Percentiles rank a stretch among this genome's conserved stretches.
Conservation (phyloP, 2,888 invertebrate genomes). For the Platycheirus rosarum region DNA sequence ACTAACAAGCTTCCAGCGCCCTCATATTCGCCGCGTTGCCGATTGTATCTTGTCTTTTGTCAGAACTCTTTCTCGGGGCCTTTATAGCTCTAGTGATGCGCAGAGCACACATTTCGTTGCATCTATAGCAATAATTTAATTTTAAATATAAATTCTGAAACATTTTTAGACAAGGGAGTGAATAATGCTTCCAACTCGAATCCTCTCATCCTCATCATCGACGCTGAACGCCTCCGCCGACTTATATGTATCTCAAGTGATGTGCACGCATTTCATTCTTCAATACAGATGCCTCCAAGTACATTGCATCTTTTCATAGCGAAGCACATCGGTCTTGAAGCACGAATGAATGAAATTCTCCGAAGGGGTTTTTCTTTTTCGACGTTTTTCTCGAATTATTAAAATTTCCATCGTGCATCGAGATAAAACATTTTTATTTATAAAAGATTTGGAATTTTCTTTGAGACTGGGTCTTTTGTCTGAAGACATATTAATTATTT, state of each 20-base stretch:
- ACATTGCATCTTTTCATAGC: too few relatives aligned
- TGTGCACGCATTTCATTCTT: slow-evolving; percentile 40
- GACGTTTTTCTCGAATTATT: slow-evolving; percentile 14
- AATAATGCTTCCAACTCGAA: slow-evolving; percentile 50
- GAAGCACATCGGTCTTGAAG: neutral
- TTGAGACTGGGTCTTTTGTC: slow-evolving; percentile 57
- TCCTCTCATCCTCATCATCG: slow-evolving; percentile 1
- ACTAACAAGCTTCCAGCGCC: slow-evolving; percentile 68
- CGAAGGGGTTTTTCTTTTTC: slow-evolving; percentile 49
- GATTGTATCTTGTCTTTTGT: too few relatives aligned
- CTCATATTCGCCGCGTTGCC: slow-evolving; percentile 48
- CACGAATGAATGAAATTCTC: slow-evolving; percentile 65
- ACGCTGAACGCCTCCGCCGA: neutral
- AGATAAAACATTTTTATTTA: slow-evolving; percentile 47
- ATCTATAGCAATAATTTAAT: slow-evolving; percentile 57
- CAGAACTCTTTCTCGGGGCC: slow-evolving; percentile 29
- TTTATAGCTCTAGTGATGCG: neutral
- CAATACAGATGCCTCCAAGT: neutral
- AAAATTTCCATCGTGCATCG: slow-evolving; percentile 58
- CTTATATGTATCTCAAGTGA: slow-evolving; percentile 21
- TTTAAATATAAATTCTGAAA: slow-evolving; percentile 53
- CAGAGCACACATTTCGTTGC: neutral
- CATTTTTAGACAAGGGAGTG: slow-evolving; percentile 58
- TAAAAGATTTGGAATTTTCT: slow-evolving; percentile 58
- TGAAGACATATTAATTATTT: slow-evolving; percentile 60